A percentile compares a stretch with the other conserved stretches of the same genome.
Evolutionary conservation across 2,888 invertebrate species (phyloP).

Genomic region (Diarsia brunnea): DNA sequence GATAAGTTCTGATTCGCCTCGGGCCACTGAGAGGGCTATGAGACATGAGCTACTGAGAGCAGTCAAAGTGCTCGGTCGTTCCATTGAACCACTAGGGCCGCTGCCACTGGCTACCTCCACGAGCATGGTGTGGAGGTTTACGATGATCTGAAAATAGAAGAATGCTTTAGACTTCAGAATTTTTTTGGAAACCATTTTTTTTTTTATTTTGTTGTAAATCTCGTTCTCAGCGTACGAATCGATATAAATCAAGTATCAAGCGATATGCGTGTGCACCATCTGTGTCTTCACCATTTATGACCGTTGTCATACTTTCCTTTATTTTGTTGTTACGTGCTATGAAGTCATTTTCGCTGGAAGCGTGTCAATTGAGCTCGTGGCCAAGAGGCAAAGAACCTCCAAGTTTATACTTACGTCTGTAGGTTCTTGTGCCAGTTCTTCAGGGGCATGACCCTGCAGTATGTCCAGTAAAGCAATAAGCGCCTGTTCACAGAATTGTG

Average conservation of each 20-base stretch:
- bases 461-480: constrained; percentile 97
- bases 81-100: constrained; percentile 75
- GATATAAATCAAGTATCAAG: not conserved
- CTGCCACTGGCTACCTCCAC: constrained; percentile 95
- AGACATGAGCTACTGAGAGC: constrained; percentile 98
- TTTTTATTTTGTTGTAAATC: not conserved
- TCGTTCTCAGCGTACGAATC: not conserved
- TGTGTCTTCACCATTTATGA: not conserved
- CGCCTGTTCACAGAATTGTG: constrained; percentile 96
- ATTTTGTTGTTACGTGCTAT: not conserved
- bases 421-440: constrained; percentile 96
- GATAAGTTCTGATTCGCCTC: constrained; percentile 97
- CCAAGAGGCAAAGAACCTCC: not conserved
- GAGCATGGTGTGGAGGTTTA: constrained; percentile 95
- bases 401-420: constrained; percentile 90
- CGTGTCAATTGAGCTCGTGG: not conserved
- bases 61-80: constrained; percentile 93
- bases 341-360: not conserved
- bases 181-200: not conserved
- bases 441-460: constrained; percentile 96
- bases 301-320: not conserved
- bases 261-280: not conserved
- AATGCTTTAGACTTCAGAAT: not conserved
- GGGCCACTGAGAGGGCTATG: constrained; percentile 97
- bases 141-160: constrained; percentile 90